A percentile compares a stretch with the other conserved stretches of the same genome.
Conservation (phyloP, 30 jellyfish, hydroid and myxozoan species). For the Catostylus mosaicus region DNA sequence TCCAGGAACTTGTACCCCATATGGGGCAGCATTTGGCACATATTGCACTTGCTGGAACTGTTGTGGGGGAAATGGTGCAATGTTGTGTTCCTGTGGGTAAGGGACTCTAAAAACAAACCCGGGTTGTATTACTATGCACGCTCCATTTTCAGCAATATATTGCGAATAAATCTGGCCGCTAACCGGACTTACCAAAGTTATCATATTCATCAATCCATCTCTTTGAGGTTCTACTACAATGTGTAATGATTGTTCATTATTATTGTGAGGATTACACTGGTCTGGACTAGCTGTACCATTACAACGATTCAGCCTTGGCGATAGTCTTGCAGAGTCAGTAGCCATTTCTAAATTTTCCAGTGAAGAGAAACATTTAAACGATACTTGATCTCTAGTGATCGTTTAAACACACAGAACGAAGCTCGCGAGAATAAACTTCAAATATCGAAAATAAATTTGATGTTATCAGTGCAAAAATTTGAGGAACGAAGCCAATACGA, state of each 20-base stretch:
- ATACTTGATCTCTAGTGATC: not conserved
- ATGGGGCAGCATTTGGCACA: slow-evolving; percentile 52
- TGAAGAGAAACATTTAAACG: slow-evolving; percentile 9
- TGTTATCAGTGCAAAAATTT: not conserved
- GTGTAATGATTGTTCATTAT: slow-evolving; percentile 84
- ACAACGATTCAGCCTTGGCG: slow-evolving; percentile 69
- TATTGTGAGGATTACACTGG: slow-evolving; percentile 73
- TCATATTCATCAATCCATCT: slow-evolving; percentile 91
- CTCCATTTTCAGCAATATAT: slow-evolving; percentile 92
- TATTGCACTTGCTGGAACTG: slow-evolving; percentile 65
- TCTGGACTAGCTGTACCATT: slow-evolving; percentile 85
- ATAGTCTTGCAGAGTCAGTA: slow-evolving; percentile 58
- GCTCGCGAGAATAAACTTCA: no score
- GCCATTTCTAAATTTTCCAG: slow-evolving; percentile 16
- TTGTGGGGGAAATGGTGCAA: slow-evolving; percentile 68
- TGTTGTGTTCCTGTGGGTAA: slow-evolving; percentile 93
- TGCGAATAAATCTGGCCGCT: slow-evolving; percentile 89
- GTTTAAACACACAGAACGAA: not conserved
- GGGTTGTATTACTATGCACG: slow-evolving; percentile 92
- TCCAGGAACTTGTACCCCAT: slow-evolving; percentile 68
- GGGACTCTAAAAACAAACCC: slow-evolving; percentile 98
- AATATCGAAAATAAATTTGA: not conserved
- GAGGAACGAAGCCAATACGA: not conserved
- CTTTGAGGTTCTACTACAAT: slow-evolving; percentile 95
- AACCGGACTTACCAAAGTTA: slow-evolving; percentile 87